These are phyloP conservation scores for Eucera pruinosa DNA, from an alignment of 2,888 invertebrate species.

Conservation along the genomic window DNA sequence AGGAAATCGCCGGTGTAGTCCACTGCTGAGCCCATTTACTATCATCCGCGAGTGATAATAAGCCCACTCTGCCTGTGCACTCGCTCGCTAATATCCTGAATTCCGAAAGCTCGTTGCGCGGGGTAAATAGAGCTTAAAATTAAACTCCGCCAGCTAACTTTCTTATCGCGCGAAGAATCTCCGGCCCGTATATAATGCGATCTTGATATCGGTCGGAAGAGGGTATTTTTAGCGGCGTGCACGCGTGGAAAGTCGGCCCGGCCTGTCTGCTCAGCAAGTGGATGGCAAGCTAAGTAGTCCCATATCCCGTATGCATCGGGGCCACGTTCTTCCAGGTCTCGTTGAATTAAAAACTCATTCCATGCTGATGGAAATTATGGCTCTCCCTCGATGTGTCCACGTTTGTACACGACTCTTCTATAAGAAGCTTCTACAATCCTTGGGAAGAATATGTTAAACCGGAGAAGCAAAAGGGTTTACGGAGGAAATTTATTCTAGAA, in stretches of 20 bases:
- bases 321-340: slow-evolving; percentile 5
- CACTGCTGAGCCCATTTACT: not conserved
- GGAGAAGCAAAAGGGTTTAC: not conserved
- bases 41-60: slow-evolving; percentile 38
- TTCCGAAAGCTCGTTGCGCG: slow-evolving; percentile 42
- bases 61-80: slow-evolving; percentile 16
- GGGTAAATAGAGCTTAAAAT: slow-evolving; percentile 44
- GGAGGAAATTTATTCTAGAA: not conserved
- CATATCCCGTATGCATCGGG: slow-evolving; percentile 32
- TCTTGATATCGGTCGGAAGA: slow-evolving; percentile 51
- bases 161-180: slow-evolving; percentile 48
- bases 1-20: not conserved
- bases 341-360: slow-evolving; percentile 60
- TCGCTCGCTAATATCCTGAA: slow-evolving; percentile 47
- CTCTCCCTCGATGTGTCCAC: not conserved
- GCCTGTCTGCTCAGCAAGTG: not conserved
- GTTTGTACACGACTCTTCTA: not conserved
- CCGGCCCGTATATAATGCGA: slow-evolving; percentile 31
- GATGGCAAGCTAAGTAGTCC: not conserved
- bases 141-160: slow-evolving; percentile 36
- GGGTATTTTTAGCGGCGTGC: slow-evolving; percentile 38
- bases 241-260: slow-evolving; percentile 22
- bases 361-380: slow-evolving; percentile 50
- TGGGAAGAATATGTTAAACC: not conserved
- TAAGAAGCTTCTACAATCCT: not conserved